Conservation (phyloP, 2,888 invertebrate species). For the Lypha dubia region DNA sequence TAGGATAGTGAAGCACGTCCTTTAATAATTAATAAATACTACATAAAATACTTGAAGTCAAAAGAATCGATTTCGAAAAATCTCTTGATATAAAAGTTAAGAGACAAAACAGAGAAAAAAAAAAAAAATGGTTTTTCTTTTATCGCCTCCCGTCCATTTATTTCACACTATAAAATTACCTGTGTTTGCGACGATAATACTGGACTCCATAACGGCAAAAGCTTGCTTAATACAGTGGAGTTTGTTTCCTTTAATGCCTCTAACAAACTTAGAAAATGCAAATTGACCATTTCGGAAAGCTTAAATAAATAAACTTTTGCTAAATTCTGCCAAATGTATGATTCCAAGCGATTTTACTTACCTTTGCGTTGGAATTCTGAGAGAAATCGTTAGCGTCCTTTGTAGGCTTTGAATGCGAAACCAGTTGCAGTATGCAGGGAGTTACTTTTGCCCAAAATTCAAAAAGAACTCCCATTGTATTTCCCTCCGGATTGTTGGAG, state of each 20-base stretch:
- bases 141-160: too few species aligned
- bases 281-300: constrained; percentile 98
- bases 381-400: constrained; percentile 81
- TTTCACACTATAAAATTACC: constrained; percentile 83
- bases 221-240: constrained; percentile 94
- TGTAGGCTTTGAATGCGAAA: constrained; percentile 95
- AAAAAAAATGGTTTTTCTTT: too few species aligned
- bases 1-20: too few species aligned
- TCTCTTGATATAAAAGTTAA: too few species aligned
- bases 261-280: constrained; percentile 96
- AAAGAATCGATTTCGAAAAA: too few species aligned
- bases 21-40: too few species aligned
- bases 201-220: constrained; percentile 97
- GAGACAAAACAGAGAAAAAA: too few species aligned
- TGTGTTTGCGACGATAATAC: constrained; percentile 95
- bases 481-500: constrained; percentile 88
- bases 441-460: constrained; percentile 99
- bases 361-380: constrained; percentile 76
- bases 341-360: constrained; percentile 16
- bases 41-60: too few species aligned
- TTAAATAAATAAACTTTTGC: constrained; percentile 81
- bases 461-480: constrained; percentile 92
- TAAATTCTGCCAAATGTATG: neutral
- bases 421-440: constrained; percentile 95
- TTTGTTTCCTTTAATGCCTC: constrained; percentile 98